Percentiles rank a stretch among this genome's conserved stretches.
Conservation (phyloP, 1,140 invertebrate genomes). For the Aphelenchoides fujianensis region DNA sequence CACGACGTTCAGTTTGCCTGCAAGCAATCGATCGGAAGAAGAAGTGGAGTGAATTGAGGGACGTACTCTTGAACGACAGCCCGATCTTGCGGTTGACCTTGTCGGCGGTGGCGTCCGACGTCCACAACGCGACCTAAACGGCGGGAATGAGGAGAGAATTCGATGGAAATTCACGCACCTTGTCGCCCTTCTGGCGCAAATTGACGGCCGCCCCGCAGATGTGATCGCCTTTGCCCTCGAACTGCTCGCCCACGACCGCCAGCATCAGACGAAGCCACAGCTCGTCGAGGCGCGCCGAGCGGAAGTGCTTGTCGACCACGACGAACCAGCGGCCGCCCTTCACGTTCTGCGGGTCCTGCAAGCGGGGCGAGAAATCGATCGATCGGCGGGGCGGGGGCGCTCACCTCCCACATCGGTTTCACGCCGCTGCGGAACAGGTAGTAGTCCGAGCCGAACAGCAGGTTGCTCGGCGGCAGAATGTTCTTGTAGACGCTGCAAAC, state of each 20-base stretch:
- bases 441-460: slow-evolving; percentile 85
- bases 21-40: no score
- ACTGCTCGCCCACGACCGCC: slow-evolving; percentile 92
- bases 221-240: slow-evolving; percentile 82
- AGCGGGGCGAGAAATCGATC: no score
- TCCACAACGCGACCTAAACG: slow-evolving; percentile 77
- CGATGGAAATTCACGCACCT: no score
- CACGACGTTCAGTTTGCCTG: slow-evolving; percentile 53
- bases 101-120: slow-evolving; percentile 75
- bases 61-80: slow-evolving; percentile 58
- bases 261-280: slow-evolving; percentile 91
- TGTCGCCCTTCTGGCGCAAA: slow-evolving; percentile 82
- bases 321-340: slow-evolving; percentile 91
- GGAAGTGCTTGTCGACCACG: slow-evolving; percentile 53
- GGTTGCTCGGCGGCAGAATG: slow-evolving; percentile 84
- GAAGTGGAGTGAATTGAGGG: no score
- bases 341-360: slow-evolving; percentile 80
- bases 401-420: slow-evolving; percentile 98
- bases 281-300: slow-evolving; percentile 74
- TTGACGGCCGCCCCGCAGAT: slow-evolving; percentile 92
- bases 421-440: slow-evolving; percentile 85
- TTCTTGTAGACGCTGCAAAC: slow-evolving; percentile 83
- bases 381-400: no score
- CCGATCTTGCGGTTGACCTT: slow-evolving; percentile 71
- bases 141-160: no score